Evolutionary conservation across 37 sponge, comb jelly and placozoan genomes (phyloP).

Genomic region (Diacarnus erythraeanus): DNA sequence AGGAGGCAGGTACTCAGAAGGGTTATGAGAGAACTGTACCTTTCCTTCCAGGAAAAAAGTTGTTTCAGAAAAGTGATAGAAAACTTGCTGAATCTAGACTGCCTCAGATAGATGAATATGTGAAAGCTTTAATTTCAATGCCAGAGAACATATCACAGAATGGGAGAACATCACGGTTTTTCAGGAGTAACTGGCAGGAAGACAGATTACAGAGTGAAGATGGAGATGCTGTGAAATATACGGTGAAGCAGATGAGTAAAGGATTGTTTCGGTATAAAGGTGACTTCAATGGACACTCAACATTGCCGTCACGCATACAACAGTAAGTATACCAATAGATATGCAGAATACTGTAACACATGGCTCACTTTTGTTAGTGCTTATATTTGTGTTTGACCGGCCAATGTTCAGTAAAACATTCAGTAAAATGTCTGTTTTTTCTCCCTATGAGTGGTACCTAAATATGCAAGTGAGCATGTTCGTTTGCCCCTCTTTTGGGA

Average conservation of each 20-base stretch:
- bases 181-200: conserved; percentile 71
- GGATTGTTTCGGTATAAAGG: no score
- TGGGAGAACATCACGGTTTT: conserved; percentile 43
- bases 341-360: no score
- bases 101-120: conserved; percentile 64
- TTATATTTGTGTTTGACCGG: no score
- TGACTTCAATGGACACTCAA: no score
- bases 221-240: background rate
- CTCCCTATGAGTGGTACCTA: no score
- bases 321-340: no score
- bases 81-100: conserved; percentile 71
- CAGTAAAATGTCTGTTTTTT: no score
- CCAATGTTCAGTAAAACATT: no score
- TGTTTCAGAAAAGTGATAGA: conserved; percentile 57
- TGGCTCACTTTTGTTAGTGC: no score
- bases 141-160: conserved; percentile 33
- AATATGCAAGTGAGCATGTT: no score
- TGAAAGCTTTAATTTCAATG: conserved; percentile 46
- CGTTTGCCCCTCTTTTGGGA: no score
- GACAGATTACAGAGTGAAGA: conserved; percentile 25
- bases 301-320: no score
- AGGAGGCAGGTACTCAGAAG: conserved; percentile 65
- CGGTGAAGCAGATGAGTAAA: conserved; percentile 1
- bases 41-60: conserved; percentile 77
- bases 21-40: conserved; percentile 55